Evolutionary conservation across 2,113 vertebrate genomes (phyloP).

Genomic region (Plestiodon gilberti): DNA sequence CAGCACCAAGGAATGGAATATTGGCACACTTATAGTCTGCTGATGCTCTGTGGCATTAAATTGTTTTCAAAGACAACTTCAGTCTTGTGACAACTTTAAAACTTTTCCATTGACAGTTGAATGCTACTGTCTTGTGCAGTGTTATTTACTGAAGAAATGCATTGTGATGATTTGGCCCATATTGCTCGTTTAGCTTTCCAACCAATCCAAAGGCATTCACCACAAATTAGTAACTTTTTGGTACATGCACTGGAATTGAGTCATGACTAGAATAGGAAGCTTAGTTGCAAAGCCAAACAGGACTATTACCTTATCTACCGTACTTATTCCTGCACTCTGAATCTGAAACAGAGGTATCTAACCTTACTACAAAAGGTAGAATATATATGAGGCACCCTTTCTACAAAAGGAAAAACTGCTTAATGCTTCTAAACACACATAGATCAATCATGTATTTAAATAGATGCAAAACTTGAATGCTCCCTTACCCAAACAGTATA

Average conservation of each 20-base stretch:
- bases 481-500: neutral
- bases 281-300: neutral
- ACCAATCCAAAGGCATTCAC: neutral
- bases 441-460: neutral
- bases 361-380: neutral
- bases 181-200: neutral
- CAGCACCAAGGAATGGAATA: slow-evolving; percentile 9
- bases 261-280: neutral
- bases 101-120: neutral
- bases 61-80: neutral
- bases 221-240: neutral
- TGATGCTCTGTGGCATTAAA: neutral
- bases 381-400: too few species aligned
- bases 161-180: neutral
- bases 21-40: neutral
- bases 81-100: slow-evolving; percentile 9
- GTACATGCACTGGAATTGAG: neutral
- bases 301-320: neutral
- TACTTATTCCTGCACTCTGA: neutral
- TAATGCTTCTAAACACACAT: neutral
- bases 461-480: neutral
- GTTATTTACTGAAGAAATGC: neutral
- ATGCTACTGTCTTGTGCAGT: neutral
- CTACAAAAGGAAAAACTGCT: neutral
- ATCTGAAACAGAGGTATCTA: neutral